Evolutionary conservation across 2,888 invertebrate species (phyloP).

Genomic region (Drosophila suboccidentalis): DNA sequence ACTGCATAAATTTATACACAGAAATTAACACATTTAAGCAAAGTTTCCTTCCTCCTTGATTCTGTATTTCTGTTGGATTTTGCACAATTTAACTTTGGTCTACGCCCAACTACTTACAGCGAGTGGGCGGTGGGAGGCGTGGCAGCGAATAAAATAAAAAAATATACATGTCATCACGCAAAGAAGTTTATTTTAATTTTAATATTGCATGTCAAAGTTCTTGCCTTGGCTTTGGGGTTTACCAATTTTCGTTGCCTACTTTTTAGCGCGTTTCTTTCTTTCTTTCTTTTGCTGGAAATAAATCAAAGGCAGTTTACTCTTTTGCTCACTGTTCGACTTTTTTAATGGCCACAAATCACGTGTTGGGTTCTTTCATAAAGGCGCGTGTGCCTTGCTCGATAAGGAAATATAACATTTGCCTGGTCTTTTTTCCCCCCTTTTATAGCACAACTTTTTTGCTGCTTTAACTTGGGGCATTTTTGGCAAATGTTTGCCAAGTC

Average conservation of each 20-base stretch:
- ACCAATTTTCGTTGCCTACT: slow-evolving; percentile 40
- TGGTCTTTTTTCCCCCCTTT: background rate
- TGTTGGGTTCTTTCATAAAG: slow-evolving; percentile 55
- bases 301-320: slow-evolving; percentile 74
- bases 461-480: slow-evolving; percentile 34
- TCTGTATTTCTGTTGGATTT: slow-evolving; percentile 16
- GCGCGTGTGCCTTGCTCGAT: slow-evolving; percentile 58
- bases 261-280: slow-evolving; percentile 31
- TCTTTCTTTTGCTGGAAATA: slow-evolving; percentile 55
- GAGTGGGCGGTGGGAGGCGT: slow-evolving; percentile 5
- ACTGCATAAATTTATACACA: background rate
- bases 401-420: slow-evolving; percentile 44
- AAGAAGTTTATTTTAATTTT: slow-evolving; percentile 76
- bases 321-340: slow-evolving; percentile 33
- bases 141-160: slow-evolving; percentile 26
- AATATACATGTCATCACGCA: slow-evolving; percentile 73
- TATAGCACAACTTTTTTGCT: slow-evolving; percentile 7
- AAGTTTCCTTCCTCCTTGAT: slow-evolving; percentile 10
- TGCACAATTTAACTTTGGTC: slow-evolving; percentile 48
- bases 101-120: slow-evolving; percentile 45
- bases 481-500: slow-evolving; percentile 61
- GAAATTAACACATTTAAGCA: slow-evolving; percentile 42
- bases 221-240: slow-evolving; percentile 49
- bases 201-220: slow-evolving; percentile 76
- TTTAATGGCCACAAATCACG: slow-evolving; percentile 79